Percentiles rank a stretch among this genome's conserved stretches.
These are phyloP conservation scores for Parazoanthus darwini DNA, from an alignment of 92 coral and sea anemone genomes.

Conservation along the genomic window DNA sequence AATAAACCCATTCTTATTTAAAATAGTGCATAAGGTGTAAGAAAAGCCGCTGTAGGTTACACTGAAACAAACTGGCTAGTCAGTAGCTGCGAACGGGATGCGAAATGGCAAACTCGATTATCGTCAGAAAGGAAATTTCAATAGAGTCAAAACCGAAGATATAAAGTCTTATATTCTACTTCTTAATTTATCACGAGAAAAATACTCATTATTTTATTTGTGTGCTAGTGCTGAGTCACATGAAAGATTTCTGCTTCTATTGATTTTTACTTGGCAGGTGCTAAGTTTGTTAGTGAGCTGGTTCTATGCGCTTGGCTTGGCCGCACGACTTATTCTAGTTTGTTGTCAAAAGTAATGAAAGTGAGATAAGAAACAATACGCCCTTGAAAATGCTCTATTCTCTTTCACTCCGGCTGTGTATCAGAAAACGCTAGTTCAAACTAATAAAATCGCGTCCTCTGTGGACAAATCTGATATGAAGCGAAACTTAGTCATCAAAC, in stretches of 20 bases:
- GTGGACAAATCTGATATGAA: not conserved
- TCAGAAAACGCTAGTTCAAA: not conserved
- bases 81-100: not conserved
- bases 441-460: not conserved
- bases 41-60: conserved; percentile 30
- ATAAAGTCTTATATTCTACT: not conserved
- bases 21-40: conserved; percentile 24
- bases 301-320: not conserved
- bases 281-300: not conserved
- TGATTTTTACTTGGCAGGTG: conserved; percentile 23
- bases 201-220: not conserved
- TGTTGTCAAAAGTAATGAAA: not conserved
- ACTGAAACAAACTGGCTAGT: conserved; percentile 18
- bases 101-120: conserved; percentile 31
- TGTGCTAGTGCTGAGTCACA: conserved; percentile 11
- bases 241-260: conserved; percentile 22
- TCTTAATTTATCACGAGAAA: not conserved
- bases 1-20: conserved; percentile 38
- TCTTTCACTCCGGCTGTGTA: not conserved
- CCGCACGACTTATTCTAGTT: not conserved
- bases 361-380: not conserved
- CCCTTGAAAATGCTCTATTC: not conserved
- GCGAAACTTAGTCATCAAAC: not conserved
- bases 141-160: not conserved
- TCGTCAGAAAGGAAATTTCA: conserved; percentile 11